Conservation (phyloP, 1,140 invertebrate species). For the Drosophila yakuba region DNA sequence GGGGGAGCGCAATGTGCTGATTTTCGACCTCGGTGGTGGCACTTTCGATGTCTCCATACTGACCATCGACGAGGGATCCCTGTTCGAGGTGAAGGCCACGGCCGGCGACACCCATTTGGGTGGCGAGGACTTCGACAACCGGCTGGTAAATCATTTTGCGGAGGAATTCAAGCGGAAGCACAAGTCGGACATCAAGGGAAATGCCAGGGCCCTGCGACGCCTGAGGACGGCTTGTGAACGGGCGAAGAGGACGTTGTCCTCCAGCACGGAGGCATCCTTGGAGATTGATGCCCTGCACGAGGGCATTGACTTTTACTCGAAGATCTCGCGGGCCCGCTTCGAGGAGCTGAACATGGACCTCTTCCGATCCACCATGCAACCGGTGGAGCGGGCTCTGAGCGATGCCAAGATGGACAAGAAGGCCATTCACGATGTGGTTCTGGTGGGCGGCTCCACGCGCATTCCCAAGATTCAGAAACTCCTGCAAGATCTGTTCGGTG, state of each 20-base stretch:
- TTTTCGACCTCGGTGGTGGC: conserved; percentile 91
- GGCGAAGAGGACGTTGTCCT: conserved; percentile 89
- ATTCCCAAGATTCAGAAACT: conserved; percentile 89
- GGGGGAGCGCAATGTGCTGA: conserved; percentile 91
- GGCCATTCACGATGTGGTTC: conserved; percentile 88
- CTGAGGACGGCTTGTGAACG: conserved; percentile 91
- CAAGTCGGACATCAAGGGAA: conserved; percentile 91
- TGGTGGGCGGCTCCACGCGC: conserved; percentile 88
- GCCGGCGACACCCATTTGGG: conserved; percentile 91
- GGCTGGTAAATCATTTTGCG: conserved; percentile 92
- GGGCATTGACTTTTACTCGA: conserved; percentile 94
- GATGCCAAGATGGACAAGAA: conserved; percentile 92
- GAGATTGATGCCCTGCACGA: conserved; percentile 92
- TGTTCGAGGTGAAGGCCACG: conserved; percentile 92
- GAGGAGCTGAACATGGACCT: conserved; percentile 95
- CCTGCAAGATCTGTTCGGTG: conserved; percentile 88
- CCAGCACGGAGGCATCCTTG: conserved; percentile 89
- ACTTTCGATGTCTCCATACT: conserved; percentile 95
- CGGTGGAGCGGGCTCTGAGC: conserved; percentile 90
- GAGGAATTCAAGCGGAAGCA: conserved; percentile 94
- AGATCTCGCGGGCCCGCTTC: conserved; percentile 92
- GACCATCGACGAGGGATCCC: conserved; percentile 93
- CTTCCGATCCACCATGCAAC: conserved; percentile 89
- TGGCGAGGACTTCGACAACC: conserved; percentile 92
- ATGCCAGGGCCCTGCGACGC: conserved; percentile 91